A percentile compares a stretch with the other conserved stretches of the same genome.
These are phyloP conservation scores for Leucoptera coffeella DNA, from an alignment of 2,888 invertebrate genomes.

Conservation along the genomic window DNA sequence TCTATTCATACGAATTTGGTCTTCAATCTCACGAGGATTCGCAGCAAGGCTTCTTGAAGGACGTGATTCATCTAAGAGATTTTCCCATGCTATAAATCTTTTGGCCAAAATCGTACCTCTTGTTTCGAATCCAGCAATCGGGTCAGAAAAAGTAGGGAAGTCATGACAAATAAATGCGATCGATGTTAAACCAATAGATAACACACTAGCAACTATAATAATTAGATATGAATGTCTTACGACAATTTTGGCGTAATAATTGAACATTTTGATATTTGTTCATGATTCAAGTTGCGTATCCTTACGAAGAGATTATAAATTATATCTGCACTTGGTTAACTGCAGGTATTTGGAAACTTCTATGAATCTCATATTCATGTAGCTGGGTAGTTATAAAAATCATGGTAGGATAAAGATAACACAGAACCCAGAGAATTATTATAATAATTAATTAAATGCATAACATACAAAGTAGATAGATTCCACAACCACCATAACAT, in stretches of 20 bases:
- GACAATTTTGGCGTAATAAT: slow-evolving; percentile 42
- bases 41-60: slow-evolving; percentile 63
- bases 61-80: slow-evolving; percentile 69
- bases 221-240: slow-evolving; percentile 40
- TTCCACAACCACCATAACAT: no score
- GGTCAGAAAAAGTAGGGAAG: slow-evolving; percentile 78
- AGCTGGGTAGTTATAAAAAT: no score
- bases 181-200: slow-evolving; percentile 31
- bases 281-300: no score
- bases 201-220: slow-evolving; percentile 26
- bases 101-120: slow-evolving; percentile 80
- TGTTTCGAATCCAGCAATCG: slow-evolving; percentile 87
- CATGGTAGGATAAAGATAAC: no score
- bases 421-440: no score
- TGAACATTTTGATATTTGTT: slow-evolving; percentile 23
- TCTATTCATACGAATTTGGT: slow-evolving; percentile 40
- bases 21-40: slow-evolving; percentile 64
- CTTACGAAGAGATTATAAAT: no score
- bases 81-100: slow-evolving; percentile 77
- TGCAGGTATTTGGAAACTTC: no score
- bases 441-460: no score
- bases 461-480: no score
- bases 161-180: slow-evolving; percentile 32
- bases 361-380: no score
- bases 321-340: no score